Evolutionary conservation across 1,140 invertebrate genomes (phyloP).

Genomic region (Conus ventricosus): DNA sequence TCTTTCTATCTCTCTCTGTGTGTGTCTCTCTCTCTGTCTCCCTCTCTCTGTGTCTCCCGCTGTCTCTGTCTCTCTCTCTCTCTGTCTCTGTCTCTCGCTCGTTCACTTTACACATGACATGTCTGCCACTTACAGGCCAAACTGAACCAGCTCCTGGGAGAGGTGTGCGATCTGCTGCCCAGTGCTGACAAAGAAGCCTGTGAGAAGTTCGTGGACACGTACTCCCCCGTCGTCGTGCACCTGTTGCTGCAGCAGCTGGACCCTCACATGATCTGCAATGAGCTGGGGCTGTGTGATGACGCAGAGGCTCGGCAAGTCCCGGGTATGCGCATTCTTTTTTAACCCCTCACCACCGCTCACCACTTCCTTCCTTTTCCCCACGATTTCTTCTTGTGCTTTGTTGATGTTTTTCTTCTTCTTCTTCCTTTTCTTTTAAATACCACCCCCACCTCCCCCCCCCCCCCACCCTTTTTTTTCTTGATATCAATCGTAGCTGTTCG

Average conservation of each 20-base stretch:
- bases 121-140: background rate
- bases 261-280: conserved; percentile 83
- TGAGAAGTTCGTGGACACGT: conserved; percentile 85
- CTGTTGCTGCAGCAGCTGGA: conserved; percentile 83
- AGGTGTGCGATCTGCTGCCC: conserved; percentile 85
- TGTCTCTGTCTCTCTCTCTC: background rate
- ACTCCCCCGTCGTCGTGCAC: conserved; percentile 84
- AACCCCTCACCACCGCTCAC: too few species aligned
- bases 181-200: conserved; percentile 81
- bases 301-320: background rate
- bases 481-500: too few species aligned
- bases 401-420: too few species aligned
- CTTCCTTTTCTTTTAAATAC: too few species aligned
- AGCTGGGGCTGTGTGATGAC: conserved; percentile 80
- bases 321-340: background rate
- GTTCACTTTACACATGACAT: too few species aligned
- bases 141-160: conserved; percentile 77
- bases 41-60: background rate
- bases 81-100: background rate
- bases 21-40: background rate
- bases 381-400: too few species aligned
- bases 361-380: too few species aligned
- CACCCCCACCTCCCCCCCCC: too few species aligned
- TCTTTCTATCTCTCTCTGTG: background rate
- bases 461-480: too few species aligned